phyloP scores from a whole-genome alignment of 30 jellyfish, hydroid and myxozoan species.

The Chrysaora quinquecirrha region DNA sequence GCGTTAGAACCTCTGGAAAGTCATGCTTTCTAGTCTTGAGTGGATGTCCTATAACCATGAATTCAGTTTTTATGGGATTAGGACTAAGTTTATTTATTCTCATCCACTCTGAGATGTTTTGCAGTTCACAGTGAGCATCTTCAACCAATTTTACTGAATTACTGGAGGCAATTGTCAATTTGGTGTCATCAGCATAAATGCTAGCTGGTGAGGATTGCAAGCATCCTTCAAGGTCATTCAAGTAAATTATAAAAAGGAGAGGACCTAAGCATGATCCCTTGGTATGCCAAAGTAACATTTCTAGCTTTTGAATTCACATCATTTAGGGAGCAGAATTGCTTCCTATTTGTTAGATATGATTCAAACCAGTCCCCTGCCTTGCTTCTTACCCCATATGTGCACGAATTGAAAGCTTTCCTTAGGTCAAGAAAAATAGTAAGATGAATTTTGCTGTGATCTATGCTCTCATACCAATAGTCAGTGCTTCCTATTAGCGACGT shows the following conservation, averaged over 20 bases:
- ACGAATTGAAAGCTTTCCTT: constrained; percentile 46
- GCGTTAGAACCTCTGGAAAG: not conserved
- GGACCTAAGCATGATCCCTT: constrained; percentile 62
- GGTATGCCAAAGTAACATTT: constrained; percentile 60
- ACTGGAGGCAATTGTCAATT: constrained; percentile 26
- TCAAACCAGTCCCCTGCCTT: constrained; percentile 27
- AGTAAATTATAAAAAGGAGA: constrained; percentile 46
- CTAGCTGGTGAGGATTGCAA: constrained; percentile 38
- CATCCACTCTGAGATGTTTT: not conserved
- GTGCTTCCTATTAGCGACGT: constrained; percentile 52
- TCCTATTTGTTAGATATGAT: constrained; percentile 33
- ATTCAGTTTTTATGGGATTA: constrained; percentile 7
- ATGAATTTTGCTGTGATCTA: constrained; percentile 26
- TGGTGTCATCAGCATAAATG: constrained; percentile 59
- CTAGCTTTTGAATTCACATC: constrained; percentile 44
- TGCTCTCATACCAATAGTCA: constrained; percentile 26
- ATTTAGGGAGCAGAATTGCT: constrained; percentile 43
- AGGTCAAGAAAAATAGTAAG: constrained; percentile 36
- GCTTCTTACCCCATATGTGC: not conserved
- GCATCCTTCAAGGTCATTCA: constrained; percentile 48
- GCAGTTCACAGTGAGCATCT: constrained; percentile 12
- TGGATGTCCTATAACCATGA: not conserved
- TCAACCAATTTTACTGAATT: constrained; percentile 18
- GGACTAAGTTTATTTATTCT: constrained; percentile 3
- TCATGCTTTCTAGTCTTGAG: not conserved